Evolutionary conservation across 2,113 vertebrate species (phyloP).

Genomic region (Ifrita kowaldi): DNA sequence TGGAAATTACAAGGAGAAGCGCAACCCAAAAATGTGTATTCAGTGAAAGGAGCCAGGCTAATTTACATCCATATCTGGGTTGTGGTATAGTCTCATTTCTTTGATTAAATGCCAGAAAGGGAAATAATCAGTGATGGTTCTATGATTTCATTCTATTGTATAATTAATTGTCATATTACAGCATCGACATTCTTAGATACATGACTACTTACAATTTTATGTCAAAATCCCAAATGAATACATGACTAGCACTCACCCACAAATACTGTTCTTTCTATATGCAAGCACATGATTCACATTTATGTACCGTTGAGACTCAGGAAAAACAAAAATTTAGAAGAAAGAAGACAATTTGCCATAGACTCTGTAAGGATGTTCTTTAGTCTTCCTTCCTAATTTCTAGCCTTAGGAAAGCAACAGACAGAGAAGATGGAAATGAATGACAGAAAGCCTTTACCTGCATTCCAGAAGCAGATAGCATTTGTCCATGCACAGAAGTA

Average conservation of each 20-base stretch:
- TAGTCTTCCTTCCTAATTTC: background rate
- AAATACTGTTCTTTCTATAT: background rate
- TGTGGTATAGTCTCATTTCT: background rate
- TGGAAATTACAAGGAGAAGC: background rate
- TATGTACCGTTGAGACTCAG: background rate
- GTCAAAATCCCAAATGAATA: background rate
- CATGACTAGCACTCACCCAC: background rate
- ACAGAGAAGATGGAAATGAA: background rate
- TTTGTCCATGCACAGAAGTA: background rate
- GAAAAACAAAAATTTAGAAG: background rate
- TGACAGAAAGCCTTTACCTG: background rate
- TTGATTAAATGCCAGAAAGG: background rate
- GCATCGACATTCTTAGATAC: background rate
- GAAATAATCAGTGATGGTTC: background rate
- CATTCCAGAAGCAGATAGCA: background rate
- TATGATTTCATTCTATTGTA: background rate
- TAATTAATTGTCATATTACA: background rate
- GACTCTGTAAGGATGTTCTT: background rate
- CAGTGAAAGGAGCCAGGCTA: background rate
- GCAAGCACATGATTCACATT: background rate
- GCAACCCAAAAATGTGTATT: background rate
- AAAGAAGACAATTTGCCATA: background rate
- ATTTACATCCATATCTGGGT: background rate
- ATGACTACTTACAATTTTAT: background rate
- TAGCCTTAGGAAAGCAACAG: background rate